These are phyloP conservation scores for Tuberolachnus salignus DNA, from an alignment of 2,888 invertebrate genomes.

Conservation along the genomic window DNA sequence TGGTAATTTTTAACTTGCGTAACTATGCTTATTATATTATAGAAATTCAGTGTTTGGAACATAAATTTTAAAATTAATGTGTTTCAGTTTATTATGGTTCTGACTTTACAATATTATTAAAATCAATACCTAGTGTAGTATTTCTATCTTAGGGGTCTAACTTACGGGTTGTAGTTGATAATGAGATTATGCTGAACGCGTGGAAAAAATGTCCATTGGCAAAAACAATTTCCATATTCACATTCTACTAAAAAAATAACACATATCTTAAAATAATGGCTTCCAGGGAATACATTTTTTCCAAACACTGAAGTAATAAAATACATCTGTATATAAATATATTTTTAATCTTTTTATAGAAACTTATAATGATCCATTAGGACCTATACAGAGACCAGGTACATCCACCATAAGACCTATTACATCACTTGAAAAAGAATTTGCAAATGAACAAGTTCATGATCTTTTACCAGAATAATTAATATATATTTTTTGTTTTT, in stretches of 20 bases:
- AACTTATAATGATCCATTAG: conserved; percentile 67
- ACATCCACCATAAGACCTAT: conserved; percentile 67
- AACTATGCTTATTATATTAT: neutral
- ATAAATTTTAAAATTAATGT: too few species aligned
- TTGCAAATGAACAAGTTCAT: conserved; percentile 76
- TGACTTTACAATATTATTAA: too few species aligned
- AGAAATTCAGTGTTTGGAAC: neutral
- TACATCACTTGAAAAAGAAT: conserved; percentile 68
- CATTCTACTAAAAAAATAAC: too few species aligned
- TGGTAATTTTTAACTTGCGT: conserved; percentile 2
- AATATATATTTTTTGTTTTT: conserved; percentile 5
- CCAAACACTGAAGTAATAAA: neutral
- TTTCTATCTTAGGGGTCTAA: too few species aligned
- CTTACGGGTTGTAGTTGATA: too few species aligned
- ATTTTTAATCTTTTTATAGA: conserved; percentile 9
- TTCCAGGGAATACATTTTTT: neutral
- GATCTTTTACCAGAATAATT: conserved; percentile 74
- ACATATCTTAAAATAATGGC: too few species aligned
- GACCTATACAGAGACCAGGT: conserved; percentile 67
- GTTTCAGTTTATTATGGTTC: too few species aligned
- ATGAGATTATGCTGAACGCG: too few species aligned
- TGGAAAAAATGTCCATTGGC: too few species aligned
- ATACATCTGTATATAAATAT: neutral
- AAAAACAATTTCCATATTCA: too few species aligned
- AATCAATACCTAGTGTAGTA: too few species aligned